A percentile compares a stretch with the other conserved stretches of the same genome.
Conservation (phyloP, 64 coral and sea anemone species). For the Stichodactyla helianthus region DNA sequence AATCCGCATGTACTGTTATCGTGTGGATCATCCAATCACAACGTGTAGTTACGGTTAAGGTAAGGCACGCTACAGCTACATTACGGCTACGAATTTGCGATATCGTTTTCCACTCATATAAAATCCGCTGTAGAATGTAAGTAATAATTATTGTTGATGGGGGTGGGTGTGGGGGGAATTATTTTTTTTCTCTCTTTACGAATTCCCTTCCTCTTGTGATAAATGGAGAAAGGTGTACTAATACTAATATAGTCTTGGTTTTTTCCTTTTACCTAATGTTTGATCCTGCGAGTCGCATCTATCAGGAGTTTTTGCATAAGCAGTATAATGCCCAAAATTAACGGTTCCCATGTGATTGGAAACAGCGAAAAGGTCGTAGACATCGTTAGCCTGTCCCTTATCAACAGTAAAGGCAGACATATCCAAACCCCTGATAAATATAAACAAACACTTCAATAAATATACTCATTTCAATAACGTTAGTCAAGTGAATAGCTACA, state of each 20-base stretch:
- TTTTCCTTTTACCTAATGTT: conserved; percentile 37
- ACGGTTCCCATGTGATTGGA: conserved; percentile 86
- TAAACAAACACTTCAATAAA: not conserved
- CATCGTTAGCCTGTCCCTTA: conserved; percentile 36
- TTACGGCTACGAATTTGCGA: no score
- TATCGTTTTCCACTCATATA: no score
- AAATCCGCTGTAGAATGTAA: no score
- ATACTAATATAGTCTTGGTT: not conserved
- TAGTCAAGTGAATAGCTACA: no score
- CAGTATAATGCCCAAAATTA: conserved; percentile 90
- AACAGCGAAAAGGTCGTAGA: conserved; percentile 80
- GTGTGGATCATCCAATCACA: no score
- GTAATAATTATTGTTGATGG: no score
- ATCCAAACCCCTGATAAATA: conserved; percentile 53
- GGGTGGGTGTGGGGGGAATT: no score
- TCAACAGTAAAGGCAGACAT: conserved; percentile 67
- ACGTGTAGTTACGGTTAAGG: no score
- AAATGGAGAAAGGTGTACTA: not conserved
- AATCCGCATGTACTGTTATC: no score
- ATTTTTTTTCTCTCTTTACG: no score
- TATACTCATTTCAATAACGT: no score
- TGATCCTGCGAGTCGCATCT: conserved; percentile 21
- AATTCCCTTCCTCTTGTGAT: not conserved
- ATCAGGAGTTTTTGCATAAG: conserved; percentile 47
- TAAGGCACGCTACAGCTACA: no score